phyloP scores from a whole-genome alignment of 2,888 invertebrate species.

The Eugnorisma glareosa region DNA sequence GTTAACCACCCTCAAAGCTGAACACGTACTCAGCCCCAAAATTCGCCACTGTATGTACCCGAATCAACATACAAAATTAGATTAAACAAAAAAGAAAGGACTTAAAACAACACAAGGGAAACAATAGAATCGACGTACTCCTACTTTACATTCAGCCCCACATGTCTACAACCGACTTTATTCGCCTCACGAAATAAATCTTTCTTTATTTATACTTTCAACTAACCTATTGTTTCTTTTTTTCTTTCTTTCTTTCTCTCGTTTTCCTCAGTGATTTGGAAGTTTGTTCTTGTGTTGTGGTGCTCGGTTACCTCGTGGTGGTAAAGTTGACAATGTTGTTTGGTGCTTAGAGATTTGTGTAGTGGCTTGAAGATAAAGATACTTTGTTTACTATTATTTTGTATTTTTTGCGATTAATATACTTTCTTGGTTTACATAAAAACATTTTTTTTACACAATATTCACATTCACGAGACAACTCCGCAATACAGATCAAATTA shows the following conservation, averaged over 20 bases:
- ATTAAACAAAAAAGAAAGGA: conserved; percentile 59
- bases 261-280: conserved; percentile 72
- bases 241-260: conserved; percentile 64
- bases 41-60: conserved; percentile 45
- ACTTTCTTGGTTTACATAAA: not conserved
- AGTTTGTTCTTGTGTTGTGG: conserved; percentile 62
- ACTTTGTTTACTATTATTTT: conserved; percentile 26
- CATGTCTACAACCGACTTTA: conserved; percentile 75
- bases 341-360: conserved; percentile 19
- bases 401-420: not conserved
- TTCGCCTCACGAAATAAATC: conserved; percentile 84
- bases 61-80: conserved; percentile 65
- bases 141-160: conserved; percentile 78
- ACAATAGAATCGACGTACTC: conserved; percentile 55
- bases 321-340: conserved; percentile 41
- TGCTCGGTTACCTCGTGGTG: conserved; percentile 46
- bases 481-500: not conserved
- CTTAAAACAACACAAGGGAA: conserved; percentile 59
- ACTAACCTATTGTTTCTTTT: conserved; percentile 81
- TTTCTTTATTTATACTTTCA: conserved; percentile 81
- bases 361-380: conserved; percentile 24
- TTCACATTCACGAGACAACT: not conserved
- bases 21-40: conserved; percentile 30
- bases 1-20: conserved; percentile 3
- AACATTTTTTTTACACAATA: not conserved